phyloP scores from a whole-genome alignment of 2,888 invertebrate species.

The Parthenolecanium corni region DNA sequence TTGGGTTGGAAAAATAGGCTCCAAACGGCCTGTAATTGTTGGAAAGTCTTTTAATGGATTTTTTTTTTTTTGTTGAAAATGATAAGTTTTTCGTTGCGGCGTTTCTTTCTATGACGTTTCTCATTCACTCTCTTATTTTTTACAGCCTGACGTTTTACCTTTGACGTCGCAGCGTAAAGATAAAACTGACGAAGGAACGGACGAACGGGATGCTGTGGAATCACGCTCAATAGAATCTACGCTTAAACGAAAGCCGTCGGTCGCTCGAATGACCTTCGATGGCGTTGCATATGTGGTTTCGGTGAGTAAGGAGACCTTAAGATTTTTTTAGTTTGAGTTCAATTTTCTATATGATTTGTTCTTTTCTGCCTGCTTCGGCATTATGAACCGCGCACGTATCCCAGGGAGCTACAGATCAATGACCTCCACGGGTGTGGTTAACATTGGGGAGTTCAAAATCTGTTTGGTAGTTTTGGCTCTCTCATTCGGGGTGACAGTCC shows the following conservation, averaged over 20 bases:
- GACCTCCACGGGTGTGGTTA: too few species aligned
- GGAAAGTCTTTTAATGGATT: not conserved
- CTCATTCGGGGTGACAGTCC: too few species aligned
- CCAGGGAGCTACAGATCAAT: too few species aligned
- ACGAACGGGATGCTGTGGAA: slow-evolving; percentile 39
- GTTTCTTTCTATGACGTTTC: not conserved
- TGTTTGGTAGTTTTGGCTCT: too few species aligned
- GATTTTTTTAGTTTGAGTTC: too few species aligned
- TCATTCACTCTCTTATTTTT: slow-evolving; percentile 9
- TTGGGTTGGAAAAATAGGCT: not conserved
- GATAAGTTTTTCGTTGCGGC: not conserved
- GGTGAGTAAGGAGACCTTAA: too few species aligned
- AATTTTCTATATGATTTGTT: too few species aligned
- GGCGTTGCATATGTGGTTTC: slow-evolving; percentile 67
- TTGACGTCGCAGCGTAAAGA: slow-evolving; percentile 5
- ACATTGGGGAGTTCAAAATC: too few species aligned
- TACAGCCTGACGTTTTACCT: slow-evolving; percentile 40
- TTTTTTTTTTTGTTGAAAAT: not conserved
- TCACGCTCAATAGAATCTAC: slow-evolving; percentile 36
- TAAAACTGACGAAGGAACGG: slow-evolving; percentile 35
- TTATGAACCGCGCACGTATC: too few species aligned
- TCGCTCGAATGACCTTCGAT: slow-evolving; percentile 67
- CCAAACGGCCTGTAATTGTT: not conserved
- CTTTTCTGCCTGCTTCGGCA: too few species aligned
- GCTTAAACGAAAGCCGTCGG: slow-evolving; percentile 60